Evolutionary conservation across 2,113 vertebrate species (phyloP).

Genomic region (Papio anubis): DNA sequence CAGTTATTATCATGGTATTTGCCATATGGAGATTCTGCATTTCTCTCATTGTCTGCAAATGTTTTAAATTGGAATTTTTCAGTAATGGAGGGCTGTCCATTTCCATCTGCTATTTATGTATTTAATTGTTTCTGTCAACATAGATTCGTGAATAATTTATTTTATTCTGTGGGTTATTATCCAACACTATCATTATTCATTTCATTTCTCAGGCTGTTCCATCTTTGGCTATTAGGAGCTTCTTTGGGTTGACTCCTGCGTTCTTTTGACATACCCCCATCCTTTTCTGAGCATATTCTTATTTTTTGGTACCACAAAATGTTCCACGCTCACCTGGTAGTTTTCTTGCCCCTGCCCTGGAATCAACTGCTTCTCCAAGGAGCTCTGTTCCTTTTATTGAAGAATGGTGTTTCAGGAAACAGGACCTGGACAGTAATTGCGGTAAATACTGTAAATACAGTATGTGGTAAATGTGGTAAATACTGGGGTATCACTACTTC

Average conservation of each 20-base stretch:
- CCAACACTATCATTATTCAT: neutral
- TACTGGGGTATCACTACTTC: neutral
- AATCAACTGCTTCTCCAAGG: slow-evolving; percentile 12
- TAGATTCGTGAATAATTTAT: neutral
- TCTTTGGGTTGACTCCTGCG: neutral
- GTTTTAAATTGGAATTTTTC: slow-evolving; percentile 13
- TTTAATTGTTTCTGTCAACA: neutral
- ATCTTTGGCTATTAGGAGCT: neutral
- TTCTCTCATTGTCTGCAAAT: slow-evolving; percentile 4
- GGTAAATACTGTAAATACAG: too few species aligned
- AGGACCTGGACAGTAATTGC: neutral
- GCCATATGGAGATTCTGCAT: neutral
- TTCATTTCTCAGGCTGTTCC: slow-evolving; percentile 4
- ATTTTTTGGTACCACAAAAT: neutral
- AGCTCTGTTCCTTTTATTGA: neutral
- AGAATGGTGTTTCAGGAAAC: slow-evolving; percentile 15
- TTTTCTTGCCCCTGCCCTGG: neutral
- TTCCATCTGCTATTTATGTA: neutral
- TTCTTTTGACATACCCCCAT: neutral
- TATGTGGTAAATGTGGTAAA: too few species aligned
- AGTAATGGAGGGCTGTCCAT: neutral
- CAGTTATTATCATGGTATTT: neutral
- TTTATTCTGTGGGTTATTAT: neutral
- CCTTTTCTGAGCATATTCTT: neutral
- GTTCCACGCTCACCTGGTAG: neutral